Evolutionary conservation across 1,140 invertebrate genomes (phyloP), one percentile per base, ranked within the genome.

Genomic region (Lordiphosa mommai): DNA sequence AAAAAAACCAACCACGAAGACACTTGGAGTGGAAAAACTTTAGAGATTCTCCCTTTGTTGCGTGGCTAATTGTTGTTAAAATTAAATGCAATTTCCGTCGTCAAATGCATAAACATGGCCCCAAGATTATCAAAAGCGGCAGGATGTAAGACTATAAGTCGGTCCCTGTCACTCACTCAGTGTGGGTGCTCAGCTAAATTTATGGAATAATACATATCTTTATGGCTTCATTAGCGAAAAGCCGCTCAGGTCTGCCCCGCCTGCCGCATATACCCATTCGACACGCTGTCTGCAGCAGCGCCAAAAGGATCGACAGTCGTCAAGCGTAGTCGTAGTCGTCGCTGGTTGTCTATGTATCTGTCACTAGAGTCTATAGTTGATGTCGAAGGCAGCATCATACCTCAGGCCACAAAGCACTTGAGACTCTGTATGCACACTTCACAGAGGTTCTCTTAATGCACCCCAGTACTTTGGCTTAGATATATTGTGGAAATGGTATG

Each of bases 201-300:
- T 86, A 68, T 85, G 74, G 72, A 87, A 76, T 87, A 87, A 73
- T 77, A 84, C 77, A 82, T 86, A 86, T 84, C 69, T 86, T 85
- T 84, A 86, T 87, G 61, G 84, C 82, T 86, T 86, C 84, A 86
- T 86, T 86, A 86, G 77, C 69, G 60, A 61, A 69, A 72, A 53
- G 68, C 63, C 56, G 53, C 41, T 69, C 56, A 40, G 52, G 52
- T 48, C 32, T 36, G 48, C 48, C 29, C 43, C 23, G 36, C 43
- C 20, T 20, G 30, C 23, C 36, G 17, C 55, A 10, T 65, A 37
- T 20, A 48, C 29, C 63, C 70, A 85, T 80, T 85, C 80, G 82
- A 72, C 74, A 86, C 67, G 71, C 61, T 86, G 80, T 80, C 74
- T 86, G 63, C 57, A 64, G 59, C 72, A 70, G 60, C 74, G 63